Percentiles rank a stretch among this genome's conserved stretches.
Evolutionary conservation across 2,797 vertebrate species (phyloP).

Genomic region (Melanotaenia boesemani): DNA sequence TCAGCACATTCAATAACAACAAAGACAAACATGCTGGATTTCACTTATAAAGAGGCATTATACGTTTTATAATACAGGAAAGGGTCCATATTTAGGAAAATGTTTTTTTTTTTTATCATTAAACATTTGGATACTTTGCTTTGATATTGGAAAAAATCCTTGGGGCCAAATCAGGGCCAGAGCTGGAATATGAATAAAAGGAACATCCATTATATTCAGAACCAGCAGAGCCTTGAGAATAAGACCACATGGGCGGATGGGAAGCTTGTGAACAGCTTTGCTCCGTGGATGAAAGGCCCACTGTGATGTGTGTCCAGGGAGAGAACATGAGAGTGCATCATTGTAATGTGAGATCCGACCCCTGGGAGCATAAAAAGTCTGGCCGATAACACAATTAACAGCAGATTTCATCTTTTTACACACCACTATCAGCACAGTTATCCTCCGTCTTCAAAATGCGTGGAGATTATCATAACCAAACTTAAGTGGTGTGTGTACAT

Average conservation of each 20-base stretch:
- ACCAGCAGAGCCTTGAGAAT: conserved; percentile 53
- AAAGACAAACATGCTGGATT: conserved; percentile 39
- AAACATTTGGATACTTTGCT: conserved; percentile 43
- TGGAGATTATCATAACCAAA: conserved; percentile 55
- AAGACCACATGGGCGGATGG: conserved; percentile 48
- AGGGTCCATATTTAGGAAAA: conserved; percentile 29
- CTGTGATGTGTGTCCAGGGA: conserved; percentile 68
- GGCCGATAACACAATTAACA: conserved; percentile 53
- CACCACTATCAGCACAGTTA: conserved; percentile 33
- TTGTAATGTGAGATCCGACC: conserved; percentile 43
- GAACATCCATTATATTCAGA: conserved; percentile 54
- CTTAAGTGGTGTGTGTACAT: conserved; percentile 58
- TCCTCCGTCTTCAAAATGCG: conserved; percentile 51
- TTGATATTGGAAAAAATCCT: conserved; percentile 47
- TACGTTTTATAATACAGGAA: conserved; percentile 22
- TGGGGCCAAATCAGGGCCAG: conserved; percentile 44
- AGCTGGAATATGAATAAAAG: conserved; percentile 61
- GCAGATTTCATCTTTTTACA: conserved; percentile 59
- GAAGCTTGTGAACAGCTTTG: conserved; percentile 62
- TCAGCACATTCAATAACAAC: conserved; percentile 38
- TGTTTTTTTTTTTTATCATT: conserved; percentile 18
- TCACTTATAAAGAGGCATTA: conserved; percentile 20
- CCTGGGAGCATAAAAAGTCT: conserved; percentile 48
- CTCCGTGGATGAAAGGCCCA: conserved; percentile 64
- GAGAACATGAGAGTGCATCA: conserved; percentile 52